Evolutionary conservation across 2,888 invertebrate species (phyloP).

Genomic region (Corbicula japonica): DNA sequence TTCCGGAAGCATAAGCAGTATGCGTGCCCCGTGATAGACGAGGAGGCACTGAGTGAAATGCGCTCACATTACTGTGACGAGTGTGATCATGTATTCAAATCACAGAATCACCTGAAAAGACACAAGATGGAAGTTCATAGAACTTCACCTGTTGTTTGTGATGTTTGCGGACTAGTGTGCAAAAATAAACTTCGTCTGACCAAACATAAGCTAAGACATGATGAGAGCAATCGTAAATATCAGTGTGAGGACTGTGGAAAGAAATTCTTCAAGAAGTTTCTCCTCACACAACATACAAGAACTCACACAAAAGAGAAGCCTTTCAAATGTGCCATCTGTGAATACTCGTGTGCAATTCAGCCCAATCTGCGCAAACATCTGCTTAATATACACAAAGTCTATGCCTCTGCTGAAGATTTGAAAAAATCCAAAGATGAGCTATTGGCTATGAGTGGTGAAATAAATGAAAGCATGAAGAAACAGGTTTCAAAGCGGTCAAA

Average conservation of each 20-base stretch:
- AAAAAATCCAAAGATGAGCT: slow-evolving; percentile 3
- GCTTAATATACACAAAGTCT: slow-evolving; percentile 21
- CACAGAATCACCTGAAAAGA: neutral
- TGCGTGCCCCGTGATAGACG: neutral
- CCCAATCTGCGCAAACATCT: slow-evolving; percentile 32
- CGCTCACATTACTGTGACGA: neutral
- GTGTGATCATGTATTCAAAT: neutral
- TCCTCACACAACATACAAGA: slow-evolving; percentile 28
- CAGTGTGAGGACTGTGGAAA: slow-evolving; percentile 10
- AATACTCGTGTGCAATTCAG: slow-evolving; percentile 19
- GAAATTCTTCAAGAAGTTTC: slow-evolving; percentile 21
- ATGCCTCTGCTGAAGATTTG: slow-evolving; percentile 10
- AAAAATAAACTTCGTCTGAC: slow-evolving; percentile 19
- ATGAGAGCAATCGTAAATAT: slow-evolving; percentile 27
- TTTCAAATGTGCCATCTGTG: slow-evolving; percentile 31
- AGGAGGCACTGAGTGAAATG: neutral
- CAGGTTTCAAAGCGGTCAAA: no score
- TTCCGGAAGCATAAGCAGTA: slow-evolving; percentile 8
- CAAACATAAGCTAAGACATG: slow-evolving; percentile 34
- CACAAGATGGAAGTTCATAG: slow-evolving; percentile 32
- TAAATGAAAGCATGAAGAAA: no score
- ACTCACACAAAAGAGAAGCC: slow-evolving; percentile 38
- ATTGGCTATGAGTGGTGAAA: no score
- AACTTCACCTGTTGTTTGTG: slow-evolving; percentile 12
- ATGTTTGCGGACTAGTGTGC: slow-evolving; percentile 29